Conservation (phyloP, 2,888 invertebrate genomes). For the Nymphalis urticae region DNA sequence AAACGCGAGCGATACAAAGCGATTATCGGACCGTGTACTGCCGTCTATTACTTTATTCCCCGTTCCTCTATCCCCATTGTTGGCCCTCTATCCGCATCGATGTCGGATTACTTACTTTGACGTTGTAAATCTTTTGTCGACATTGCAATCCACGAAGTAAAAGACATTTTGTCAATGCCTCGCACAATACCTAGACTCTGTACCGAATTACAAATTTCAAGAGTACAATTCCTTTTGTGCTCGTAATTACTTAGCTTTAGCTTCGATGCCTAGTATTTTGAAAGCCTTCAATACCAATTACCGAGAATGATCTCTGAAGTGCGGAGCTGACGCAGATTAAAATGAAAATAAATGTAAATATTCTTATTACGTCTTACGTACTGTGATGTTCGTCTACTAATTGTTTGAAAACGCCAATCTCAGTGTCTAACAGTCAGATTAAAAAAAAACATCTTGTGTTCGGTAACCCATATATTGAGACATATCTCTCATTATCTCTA, state of each 20-base stretch:
- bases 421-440: no score
- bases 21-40: constrained; percentile 55
- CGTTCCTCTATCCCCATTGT: constrained; percentile 44
- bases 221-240: constrained; percentile 27
- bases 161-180: constrained; percentile 34
- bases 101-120: constrained; percentile 53
- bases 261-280: constrained; percentile 10
- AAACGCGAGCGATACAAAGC: constrained; percentile 71
- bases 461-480: no score
- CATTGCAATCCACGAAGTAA: constrained; percentile 28
- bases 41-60: constrained; percentile 56
- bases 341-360: constrained; percentile 1
- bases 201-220: constrained; percentile 30
- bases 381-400: no score
- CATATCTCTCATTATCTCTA: no score
- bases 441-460: no score
- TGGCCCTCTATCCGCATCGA: constrained; percentile 43
- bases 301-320: background rate
- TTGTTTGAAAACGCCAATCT: no score
- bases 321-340: background rate
- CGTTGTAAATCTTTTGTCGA: constrained; percentile 52
- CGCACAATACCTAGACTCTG: constrained; percentile 26
- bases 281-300: constrained; percentile 27
- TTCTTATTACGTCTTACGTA: background rate
- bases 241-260: constrained; percentile 33